Percentiles rank a stretch among this genome's conserved stretches.
Conservation (phyloP, 1,140 invertebrate genomes). For the Chironomus tepperi region DNA sequence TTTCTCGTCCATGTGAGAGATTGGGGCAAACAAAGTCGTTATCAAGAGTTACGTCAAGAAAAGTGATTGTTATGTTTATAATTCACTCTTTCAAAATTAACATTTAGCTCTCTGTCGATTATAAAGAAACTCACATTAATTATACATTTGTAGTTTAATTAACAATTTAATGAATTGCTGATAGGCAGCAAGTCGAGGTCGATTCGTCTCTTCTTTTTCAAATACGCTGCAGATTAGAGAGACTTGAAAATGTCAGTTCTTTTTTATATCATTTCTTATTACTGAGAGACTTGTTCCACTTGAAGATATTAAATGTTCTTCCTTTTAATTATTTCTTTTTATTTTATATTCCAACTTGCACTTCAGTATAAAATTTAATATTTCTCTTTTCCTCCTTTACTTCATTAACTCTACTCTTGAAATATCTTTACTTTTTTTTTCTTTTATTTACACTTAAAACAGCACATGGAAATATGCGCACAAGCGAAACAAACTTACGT, state of each 20-base stretch:
- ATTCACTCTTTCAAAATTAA: neutral
- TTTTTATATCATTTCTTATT: neutral
- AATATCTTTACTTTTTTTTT: too few relatives aligned
- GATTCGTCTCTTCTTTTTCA: neutral
- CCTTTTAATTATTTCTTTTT: neutral
- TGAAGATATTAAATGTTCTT: neutral
- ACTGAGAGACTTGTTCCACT: neutral
- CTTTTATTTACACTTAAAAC: neutral
- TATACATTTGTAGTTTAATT: slow-evolving; percentile 15
- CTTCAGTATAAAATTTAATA: too few relatives aligned
- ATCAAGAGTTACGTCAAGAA: neutral
- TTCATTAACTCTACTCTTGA: too few relatives aligned
- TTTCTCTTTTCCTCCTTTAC: too few relatives aligned
- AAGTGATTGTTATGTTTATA: slow-evolving; percentile 2
- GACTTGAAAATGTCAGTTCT: neutral
- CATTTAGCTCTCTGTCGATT: neutral
- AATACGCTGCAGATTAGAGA: neutral
- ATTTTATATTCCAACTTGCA: neutral
- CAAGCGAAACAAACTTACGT: neutral
- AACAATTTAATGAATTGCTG: slow-evolving; percentile 14
- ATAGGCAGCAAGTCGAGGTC: neutral
- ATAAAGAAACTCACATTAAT: neutral
- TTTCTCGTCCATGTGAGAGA: too few relatives aligned
- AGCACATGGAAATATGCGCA: slow-evolving; percentile 1
- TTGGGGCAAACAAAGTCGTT: neutral